Evolutionary conservation across 2,888 invertebrate species (phyloP).

Genomic region (Trissoscelio sp.): DNA sequence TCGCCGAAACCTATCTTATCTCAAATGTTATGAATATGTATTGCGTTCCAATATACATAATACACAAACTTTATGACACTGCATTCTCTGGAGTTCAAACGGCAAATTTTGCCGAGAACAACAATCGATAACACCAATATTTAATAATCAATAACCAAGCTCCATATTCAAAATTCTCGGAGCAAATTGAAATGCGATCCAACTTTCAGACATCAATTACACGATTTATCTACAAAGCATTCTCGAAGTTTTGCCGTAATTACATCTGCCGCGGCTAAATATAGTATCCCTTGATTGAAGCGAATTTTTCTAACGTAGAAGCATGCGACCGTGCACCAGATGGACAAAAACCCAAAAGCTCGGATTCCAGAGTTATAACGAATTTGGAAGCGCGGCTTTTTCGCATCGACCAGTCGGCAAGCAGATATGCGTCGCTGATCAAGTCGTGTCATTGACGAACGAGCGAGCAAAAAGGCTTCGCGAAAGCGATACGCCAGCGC

Average conservation of each 20-base stretch:
- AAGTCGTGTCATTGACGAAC: slow-evolving; percentile 53
- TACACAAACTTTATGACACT: slow-evolving; percentile 42
- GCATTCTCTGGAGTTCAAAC: slow-evolving; percentile 43
- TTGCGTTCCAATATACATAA: slow-evolving; percentile 35
- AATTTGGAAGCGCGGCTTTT: slow-evolving; percentile 59
- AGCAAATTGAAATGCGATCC: slow-evolving; percentile 35
- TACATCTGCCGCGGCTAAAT: slow-evolving; percentile 40
- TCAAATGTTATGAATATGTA: slow-evolving; percentile 53
- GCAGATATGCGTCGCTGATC: slow-evolving; percentile 33
- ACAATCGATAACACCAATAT: slow-evolving; percentile 38
- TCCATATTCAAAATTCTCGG: slow-evolving; percentile 45
- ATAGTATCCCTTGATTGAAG: slow-evolving; percentile 43
- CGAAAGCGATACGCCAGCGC: slow-evolving; percentile 54
- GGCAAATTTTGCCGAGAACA: slow-evolving; percentile 34
- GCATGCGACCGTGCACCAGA: slow-evolving; percentile 21
- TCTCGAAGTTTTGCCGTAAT: slow-evolving; percentile 32
- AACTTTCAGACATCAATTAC: slow-evolving; percentile 42
- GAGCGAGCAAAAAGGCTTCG: slow-evolving; percentile 30
- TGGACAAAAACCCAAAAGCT: slow-evolving; percentile 30
- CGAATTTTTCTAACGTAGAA: slow-evolving; percentile 20
- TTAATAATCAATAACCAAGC: slow-evolving; percentile 44
- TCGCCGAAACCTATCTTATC: slow-evolving; percentile 31
- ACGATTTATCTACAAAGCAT: slow-evolving; percentile 47
- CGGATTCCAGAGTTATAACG: slow-evolving; percentile 34
- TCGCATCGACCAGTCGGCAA: slow-evolving; percentile 28